phyloP scores from a whole-genome alignment of 2,797 vertebrate genomes.

The Cynodonichthys magdalenae region DNA sequence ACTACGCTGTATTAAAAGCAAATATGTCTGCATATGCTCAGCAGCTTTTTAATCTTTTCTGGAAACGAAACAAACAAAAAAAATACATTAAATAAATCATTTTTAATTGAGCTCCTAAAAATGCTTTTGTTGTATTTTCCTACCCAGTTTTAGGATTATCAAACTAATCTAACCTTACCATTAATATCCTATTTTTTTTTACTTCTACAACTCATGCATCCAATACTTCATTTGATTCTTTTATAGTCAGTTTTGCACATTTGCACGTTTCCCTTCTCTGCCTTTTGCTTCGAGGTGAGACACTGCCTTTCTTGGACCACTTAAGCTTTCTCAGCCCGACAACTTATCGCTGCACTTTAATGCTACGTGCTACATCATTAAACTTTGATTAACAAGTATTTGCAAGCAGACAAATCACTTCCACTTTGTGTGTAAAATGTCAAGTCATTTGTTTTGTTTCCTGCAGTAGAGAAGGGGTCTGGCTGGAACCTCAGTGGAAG shows the following conservation, averaged over 20 bases:
- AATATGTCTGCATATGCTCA: neutral
- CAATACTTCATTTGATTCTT: neutral
- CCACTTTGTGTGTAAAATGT: neutral
- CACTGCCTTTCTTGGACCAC: neutral
- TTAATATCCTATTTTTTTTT: too few relatives aligned
- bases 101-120: neutral
- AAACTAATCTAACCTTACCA: too few relatives aligned
- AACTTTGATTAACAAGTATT: conserved; percentile 21
- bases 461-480: neutral
- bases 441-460: neutral
- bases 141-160: too few relatives aligned
- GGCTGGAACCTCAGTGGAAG: neutral
- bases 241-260: neutral
- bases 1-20: neutral
- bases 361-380: conserved; percentile 2
- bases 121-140: neutral
- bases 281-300: neutral
- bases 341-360: conserved; percentile 5
- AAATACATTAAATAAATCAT: neutral
- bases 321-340: neutral
- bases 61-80: neutral
- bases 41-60: neutral
- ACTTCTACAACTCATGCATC: neutral
- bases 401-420: conserved; percentile 17
- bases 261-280: neutral